Conservation (phyloP, 2,888 invertebrate species). For the Osmoderma eremita region DNA sequence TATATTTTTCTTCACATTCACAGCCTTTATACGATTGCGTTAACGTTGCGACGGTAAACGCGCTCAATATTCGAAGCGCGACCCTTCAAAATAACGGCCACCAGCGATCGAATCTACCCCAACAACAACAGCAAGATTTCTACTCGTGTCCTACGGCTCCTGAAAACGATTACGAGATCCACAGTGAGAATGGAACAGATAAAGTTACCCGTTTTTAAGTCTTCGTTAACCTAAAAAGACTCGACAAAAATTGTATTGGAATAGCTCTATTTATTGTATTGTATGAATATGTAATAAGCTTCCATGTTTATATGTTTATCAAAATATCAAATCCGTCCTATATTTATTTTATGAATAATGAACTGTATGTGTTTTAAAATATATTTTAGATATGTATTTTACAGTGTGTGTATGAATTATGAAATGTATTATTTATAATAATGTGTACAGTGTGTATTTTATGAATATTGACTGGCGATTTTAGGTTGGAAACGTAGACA, state of each 20-base stretch:
- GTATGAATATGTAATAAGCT: too few species aligned
- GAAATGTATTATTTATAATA: conserved; percentile 6
- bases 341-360: too few species aligned
- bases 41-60: conserved; percentile 65
- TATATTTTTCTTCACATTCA: conserved; percentile 48
- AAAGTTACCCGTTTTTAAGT: conserved; percentile 61
- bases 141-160: conserved; percentile 41
- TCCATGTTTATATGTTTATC: too few species aligned
- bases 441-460: too few species aligned
- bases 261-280: too few species aligned
- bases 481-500: too few species aligned
- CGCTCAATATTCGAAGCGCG: conserved; percentile 55
- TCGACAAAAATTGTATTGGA: not conserved
- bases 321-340: conserved; percentile 29
- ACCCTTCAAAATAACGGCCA: conserved; percentile 4
- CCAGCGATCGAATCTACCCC: conserved; percentile 45
- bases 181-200: conserved; percentile 48
- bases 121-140: conserved; percentile 43
- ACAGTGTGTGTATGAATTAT: not conserved
- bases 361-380: conserved; percentile 13
- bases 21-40: conserved; percentile 70
- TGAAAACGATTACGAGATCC: conserved; percentile 41
- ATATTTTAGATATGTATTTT: conserved; percentile 18
- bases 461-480: too few species aligned
- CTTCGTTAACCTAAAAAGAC: too few species aligned